Percentiles rank a stretch among this genome's conserved stretches.
Evolutionary conservation across 2,797 vertebrate species (phyloP).

Genomic region (Tauraco hartlaubi): DNA sequence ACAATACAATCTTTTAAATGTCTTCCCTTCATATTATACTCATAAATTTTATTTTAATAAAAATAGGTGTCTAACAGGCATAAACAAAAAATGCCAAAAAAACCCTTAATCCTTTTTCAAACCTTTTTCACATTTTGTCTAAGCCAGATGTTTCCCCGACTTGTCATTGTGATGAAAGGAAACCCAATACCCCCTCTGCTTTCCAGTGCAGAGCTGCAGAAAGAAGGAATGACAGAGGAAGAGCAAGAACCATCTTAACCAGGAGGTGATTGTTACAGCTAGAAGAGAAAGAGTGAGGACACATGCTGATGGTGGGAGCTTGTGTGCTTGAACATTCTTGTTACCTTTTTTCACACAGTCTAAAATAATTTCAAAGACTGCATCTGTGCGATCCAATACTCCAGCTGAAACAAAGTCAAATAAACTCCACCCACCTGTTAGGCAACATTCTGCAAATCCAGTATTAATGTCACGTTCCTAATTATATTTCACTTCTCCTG

Average conservation of each 20-base stretch:
- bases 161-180: conserved; percentile 53
- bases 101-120: conserved; percentile 28
- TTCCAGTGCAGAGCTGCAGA: conserved; percentile 44
- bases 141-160: conserved; percentile 76
- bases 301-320: background rate
- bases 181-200: conserved; percentile 47
- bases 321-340: background rate
- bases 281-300: background rate
- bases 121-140: conserved; percentile 65
- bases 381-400: conserved; percentile 29
- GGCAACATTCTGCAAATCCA: conserved; percentile 27
- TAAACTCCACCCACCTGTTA: conserved; percentile 68
- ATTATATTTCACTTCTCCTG: conserved; percentile 50
- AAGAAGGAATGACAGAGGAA: conserved; percentile 48
- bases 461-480: conserved; percentile 56
- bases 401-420: conserved; percentile 35
- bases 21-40: conserved; percentile 58
- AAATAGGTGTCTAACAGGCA: conserved; percentile 69
- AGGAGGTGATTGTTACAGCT: background rate
- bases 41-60: conserved; percentile 82
- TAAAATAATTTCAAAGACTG: background rate
- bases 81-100: conserved; percentile 61
- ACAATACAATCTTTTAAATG: conserved; percentile 42
- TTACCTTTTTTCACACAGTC: conserved; percentile 45
- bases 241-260: background rate